Percentiles rank a stretch among this genome's conserved stretches.
phyloP scores from a whole-genome alignment of 2,113 vertebrate species.

The Sorex fumeus region DNA sequence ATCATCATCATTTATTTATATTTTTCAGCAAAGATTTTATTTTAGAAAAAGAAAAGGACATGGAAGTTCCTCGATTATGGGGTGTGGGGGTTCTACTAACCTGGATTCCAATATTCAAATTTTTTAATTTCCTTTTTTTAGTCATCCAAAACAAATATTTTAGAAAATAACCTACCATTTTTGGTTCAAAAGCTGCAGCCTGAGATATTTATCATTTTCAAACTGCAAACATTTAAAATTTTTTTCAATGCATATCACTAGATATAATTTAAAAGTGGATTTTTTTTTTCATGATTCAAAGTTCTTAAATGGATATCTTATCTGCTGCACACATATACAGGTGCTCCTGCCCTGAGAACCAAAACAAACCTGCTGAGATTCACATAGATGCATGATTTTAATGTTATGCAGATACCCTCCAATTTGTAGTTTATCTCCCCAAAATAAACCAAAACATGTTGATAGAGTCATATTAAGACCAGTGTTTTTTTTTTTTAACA shows the following conservation, averaged over 20 bases:
- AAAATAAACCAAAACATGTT: background rate
- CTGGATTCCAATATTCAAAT: background rate
- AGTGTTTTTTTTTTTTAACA: too few species aligned
- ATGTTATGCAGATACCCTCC: background rate
- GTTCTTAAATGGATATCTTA: background rate
- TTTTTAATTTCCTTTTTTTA: background rate
- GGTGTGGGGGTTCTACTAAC: too few species aligned
- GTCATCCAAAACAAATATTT: background rate
- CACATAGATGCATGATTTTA: background rate
- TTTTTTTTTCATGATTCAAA: background rate
- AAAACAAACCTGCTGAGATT: accelerated
- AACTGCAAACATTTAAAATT: background rate
- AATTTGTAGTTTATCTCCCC: background rate
- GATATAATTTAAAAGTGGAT: background rate
- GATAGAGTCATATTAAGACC: background rate
- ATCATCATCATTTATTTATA: background rate
- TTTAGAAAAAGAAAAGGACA: too few species aligned
- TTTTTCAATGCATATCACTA: background rate
- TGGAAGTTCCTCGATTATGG: too few species aligned
- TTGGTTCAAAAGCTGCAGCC: background rate
- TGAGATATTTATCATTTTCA: background rate
- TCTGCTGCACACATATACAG: background rate
- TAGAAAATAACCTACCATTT: background rate
- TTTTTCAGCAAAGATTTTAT: too few species aligned
- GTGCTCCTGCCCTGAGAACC: background rate